A percentile compares a stretch with the other conserved stretches of the same genome.
Evolutionary conservation across 2,113 vertebrate genomes (phyloP).

Genomic region (Herpetotheres cachinnans): DNA sequence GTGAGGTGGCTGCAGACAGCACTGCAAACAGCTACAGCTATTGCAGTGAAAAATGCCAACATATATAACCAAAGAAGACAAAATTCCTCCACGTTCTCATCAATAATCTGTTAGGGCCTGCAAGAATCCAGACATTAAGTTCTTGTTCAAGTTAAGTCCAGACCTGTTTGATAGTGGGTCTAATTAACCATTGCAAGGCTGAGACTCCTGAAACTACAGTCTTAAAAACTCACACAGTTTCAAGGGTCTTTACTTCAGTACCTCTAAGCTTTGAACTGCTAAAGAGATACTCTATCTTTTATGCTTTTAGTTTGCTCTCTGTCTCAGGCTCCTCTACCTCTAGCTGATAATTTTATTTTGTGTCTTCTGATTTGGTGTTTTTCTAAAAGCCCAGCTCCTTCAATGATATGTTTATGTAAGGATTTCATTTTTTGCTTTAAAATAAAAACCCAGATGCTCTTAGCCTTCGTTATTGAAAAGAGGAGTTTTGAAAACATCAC

Average conservation of each 20-base stretch:
- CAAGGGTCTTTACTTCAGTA: not conserved
- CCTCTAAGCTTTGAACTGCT: not conserved
- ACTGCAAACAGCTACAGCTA: constrained; percentile 16
- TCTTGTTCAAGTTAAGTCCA: not conserved
- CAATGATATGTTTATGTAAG: not conserved
- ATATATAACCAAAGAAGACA: not conserved
- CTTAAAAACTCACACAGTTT: not conserved
- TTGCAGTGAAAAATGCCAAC: not conserved
- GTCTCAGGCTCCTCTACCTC: not conserved
- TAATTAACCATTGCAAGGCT: not conserved
- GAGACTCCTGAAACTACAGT: not conserved
- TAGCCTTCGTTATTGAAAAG: not conserved
- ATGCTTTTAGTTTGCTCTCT: not conserved
- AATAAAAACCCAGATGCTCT: constrained; percentile 21
- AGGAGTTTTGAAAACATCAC: constrained; percentile 21
- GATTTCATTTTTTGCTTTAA: constrained; percentile 3
- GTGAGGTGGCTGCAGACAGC: constrained; percentile 8
- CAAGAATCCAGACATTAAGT: not conserved
- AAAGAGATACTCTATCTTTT: not conserved
- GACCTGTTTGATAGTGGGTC: not conserved
- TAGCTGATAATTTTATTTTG: not conserved
- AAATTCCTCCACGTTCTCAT: not conserved
- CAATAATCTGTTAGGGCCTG: not conserved
- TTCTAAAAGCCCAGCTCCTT: not conserved
- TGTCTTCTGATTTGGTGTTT: constrained; percentile 19